Base-by-base conservation (phyloP, 2,797 vertebrate species). In the Microchirus variegatus region DNA sequence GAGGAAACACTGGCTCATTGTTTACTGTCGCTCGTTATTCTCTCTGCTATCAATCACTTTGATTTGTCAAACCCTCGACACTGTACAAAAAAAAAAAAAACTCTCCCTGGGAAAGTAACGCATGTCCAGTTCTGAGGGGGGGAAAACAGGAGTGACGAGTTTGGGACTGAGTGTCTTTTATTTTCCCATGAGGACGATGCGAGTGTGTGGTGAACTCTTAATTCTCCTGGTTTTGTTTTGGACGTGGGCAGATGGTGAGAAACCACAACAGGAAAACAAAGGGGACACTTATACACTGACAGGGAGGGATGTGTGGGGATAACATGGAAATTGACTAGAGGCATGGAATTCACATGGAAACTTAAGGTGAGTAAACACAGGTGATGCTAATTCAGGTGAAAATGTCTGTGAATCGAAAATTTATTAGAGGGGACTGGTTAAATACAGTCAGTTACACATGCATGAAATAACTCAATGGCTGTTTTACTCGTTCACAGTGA, bases 1-100 rank as follows among this genome's bases (percentile, higher is more conserved):
- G 54, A 67, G 15, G 69, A 72, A 70, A 60, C 53, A n/a, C 51
- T 54, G 35, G 31, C 8, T 5, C 31, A 31, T 31, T 49, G 51
- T 60, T 55, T 46, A 11, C 49, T 7, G 16, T 10, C 40, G 46
- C 44, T 22, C 37, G 36, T 50, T 44, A 12, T 53, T 62, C 41
- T 51, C 43, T 15, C 26, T 42, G 17, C 37, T 3, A 18, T 59
- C 50, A 49, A 13, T 38, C 37, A 49, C n/a, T 5, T 31, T 31
- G 31, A 31, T 31, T 31, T 31, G 31, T 31, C 31, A 31, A 31
- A 31, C 31, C 7, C 7, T 31, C 31, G 10, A 10, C 50, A 31
- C 22, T n/a, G n/a, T n/a, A n/a, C n/a, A n/a, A n/a, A n/a, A n/a
- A n/a, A n/a, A n/a, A n/a, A n/a, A 46, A 63, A 38, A 63, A 41